Evolutionary conservation across 2,888 invertebrate genomes (phyloP).

Genomic region (Gymnoscelis rufifasciata): DNA sequence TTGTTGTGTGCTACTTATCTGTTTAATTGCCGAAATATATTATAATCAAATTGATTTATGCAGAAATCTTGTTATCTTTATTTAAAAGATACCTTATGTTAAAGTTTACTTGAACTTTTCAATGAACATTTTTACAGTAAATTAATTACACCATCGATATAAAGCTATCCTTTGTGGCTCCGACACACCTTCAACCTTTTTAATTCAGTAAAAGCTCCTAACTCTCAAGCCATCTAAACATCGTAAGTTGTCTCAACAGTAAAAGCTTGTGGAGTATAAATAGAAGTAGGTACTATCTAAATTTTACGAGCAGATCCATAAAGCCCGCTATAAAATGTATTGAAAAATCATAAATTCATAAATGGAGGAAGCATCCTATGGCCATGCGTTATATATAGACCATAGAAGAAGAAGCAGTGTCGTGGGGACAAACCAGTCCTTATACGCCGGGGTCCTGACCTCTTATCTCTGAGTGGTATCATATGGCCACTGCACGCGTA

Average conservation of each 20-base stretch:
- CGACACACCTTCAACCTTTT: not conserved
- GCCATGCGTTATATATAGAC: conserved; percentile 16
- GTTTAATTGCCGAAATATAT: no score
- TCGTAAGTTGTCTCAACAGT: not conserved
- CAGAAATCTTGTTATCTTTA: no score
- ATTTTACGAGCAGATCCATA: conserved; percentile 9
- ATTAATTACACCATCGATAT: no score
- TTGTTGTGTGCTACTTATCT: no score
- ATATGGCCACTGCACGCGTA: conserved; percentile 49
- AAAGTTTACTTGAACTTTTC: no score
- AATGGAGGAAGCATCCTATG: conserved; percentile 31
- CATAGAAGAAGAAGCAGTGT: not conserved
- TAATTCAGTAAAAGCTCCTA: conserved; percentile 3
- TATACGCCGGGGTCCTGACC: conserved; percentile 64
- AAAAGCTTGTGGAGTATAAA: not conserved
- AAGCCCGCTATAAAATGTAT: conserved; percentile 6
- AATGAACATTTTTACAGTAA: no score
- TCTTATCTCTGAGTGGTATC: conserved; percentile 55
- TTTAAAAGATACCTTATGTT: no score
- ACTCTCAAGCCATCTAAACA: not conserved
- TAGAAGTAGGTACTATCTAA: not conserved
- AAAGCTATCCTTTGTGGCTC: no score
- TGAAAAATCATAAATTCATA: conserved; percentile 24
- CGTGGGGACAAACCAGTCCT: conserved; percentile 53
- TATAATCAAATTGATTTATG: no score